Percentiles rank a stretch among this genome's conserved stretches.
Conservation (phyloP, 2,888 invertebrate genomes). For the Melieria crassipennis region DNA sequence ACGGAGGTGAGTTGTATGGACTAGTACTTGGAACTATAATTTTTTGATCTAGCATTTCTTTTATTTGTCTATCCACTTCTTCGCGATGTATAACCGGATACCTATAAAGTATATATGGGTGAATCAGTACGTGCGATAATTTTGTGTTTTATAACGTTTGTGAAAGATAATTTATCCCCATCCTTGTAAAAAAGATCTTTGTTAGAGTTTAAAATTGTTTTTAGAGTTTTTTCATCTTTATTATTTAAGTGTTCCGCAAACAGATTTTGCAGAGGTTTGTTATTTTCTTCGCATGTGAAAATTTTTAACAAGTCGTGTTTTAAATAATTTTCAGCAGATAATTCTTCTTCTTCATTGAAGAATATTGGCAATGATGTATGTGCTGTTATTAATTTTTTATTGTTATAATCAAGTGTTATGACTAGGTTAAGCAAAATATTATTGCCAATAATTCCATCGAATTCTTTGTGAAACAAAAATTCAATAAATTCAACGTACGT, state of each 20-base stretch:
- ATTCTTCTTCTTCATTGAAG: not conserved
- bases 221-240: too few relatives aligned
- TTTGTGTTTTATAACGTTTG: not conserved
- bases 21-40: too few relatives aligned
- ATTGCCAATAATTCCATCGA: slow-evolving; percentile 9
- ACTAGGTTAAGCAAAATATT: not conserved
- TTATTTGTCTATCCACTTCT: slow-evolving; percentile 2
- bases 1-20: too few relatives aligned
- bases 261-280: too few relatives aligned
- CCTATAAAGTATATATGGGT: slow-evolving; percentile 31
- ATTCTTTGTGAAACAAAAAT: slow-evolving; percentile 2
- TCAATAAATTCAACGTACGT: slow-evolving; percentile 11
- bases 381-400: slow-evolving; percentile 1
- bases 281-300: too few relatives aligned
- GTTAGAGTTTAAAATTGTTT: too few relatives aligned
- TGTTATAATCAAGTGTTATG: not conserved
- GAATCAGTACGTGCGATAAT: slow-evolving; percentile 6
- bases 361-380: too few relatives aligned
- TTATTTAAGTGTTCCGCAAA: too few relatives aligned
- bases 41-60: not conserved
- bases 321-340: slow-evolving; percentile 1
- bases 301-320: not conserved
- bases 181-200: too few relatives aligned
- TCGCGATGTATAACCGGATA: not conserved
- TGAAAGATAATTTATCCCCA: not conserved